Conservation (phyloP, 2,888 invertebrate genomes). For the Dicyrtoma fusca region DNA sequence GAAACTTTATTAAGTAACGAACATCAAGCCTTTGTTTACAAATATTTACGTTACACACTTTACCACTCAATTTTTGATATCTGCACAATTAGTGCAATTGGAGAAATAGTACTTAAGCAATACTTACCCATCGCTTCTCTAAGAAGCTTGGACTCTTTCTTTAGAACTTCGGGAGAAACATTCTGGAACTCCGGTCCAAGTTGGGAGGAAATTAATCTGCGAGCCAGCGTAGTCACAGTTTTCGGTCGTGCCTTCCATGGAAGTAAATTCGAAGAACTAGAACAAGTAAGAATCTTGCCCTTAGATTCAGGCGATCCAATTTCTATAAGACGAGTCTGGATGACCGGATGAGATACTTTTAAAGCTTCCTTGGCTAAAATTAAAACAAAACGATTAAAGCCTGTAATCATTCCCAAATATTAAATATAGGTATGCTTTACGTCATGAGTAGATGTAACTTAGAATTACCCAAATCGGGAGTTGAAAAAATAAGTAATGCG, state of each 20-base stretch:
- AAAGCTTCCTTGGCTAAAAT: conserved; percentile 30
- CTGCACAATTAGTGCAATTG: too few species aligned
- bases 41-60: too few species aligned
- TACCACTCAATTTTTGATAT: too few species aligned
- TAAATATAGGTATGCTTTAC: too few species aligned
- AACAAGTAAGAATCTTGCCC: conserved; percentile 18
- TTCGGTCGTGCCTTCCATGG: conserved; percentile 37
- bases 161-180: conserved; percentile 12
- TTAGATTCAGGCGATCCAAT: conserved; percentile 30
- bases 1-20: too few species aligned
- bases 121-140: conserved; percentile 32
- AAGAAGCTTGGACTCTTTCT: conserved; percentile 30
- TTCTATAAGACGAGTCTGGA: conserved; percentile 24
- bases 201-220: conserved; percentile 29
- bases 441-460: too few species aligned
- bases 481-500: conserved; percentile 30
- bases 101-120: too few species aligned
- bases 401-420: too few species aligned
- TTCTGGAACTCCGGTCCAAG: conserved; percentile 27
- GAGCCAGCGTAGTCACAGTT: conserved; percentile 30
- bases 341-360: conserved; percentile 30
- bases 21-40: too few species aligned
- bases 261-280: conserved; percentile 20
- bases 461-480: conserved; percentile 27
- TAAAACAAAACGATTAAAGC: too few species aligned